These are phyloP conservation scores for Harpalus rufipes DNA, from an alignment of 2,888 invertebrate genomes.

Conservation along the genomic window DNA sequence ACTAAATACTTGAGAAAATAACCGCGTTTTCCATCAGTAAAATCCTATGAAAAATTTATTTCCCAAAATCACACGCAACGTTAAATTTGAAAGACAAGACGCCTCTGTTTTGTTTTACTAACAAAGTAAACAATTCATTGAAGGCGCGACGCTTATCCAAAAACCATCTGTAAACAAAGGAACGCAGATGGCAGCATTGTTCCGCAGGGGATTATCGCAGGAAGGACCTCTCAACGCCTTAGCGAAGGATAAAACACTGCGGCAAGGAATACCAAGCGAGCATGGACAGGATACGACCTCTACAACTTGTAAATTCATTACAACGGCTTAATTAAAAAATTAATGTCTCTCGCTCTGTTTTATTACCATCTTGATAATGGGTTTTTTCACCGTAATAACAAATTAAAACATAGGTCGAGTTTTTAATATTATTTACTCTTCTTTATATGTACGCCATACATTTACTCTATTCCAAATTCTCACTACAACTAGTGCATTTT, in stretches of 20 bases:
- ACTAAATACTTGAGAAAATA: slow-evolving; percentile 45
- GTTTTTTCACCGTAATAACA: too few relatives aligned
- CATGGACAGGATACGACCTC: not conserved
- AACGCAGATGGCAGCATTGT: slow-evolving; percentile 52
- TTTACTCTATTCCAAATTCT: too few relatives aligned
- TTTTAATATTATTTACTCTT: too few relatives aligned
- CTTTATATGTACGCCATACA: too few relatives aligned
- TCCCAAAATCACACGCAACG: slow-evolving; percentile 49
- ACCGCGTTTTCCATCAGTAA: slow-evolving; percentile 28
- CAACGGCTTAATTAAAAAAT: slow-evolving; percentile 32
- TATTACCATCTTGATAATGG: slow-evolving; percentile 31
- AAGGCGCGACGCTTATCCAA: slow-evolving; percentile 42
- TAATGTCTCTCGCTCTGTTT: slow-evolving; percentile 33
- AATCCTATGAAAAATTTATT: slow-evolving; percentile 35
- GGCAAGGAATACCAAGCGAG: not conserved
- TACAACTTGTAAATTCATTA: slow-evolving; percentile 36
- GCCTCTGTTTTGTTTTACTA: slow-evolving; percentile 44
- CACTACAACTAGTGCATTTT: too few relatives aligned
- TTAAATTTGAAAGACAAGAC: slow-evolving; percentile 46
- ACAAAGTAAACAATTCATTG: slow-evolving; percentile 55
- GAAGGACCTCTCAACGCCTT: slow-evolving; percentile 18
- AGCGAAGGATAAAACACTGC: slow-evolving; percentile 18
- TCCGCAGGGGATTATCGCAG: slow-evolving; percentile 47
- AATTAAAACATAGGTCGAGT: too few relatives aligned
- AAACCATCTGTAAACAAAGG: slow-evolving; percentile 51